phyloP scores from a whole-genome alignment of 2,113 vertebrate species.

The Actenoides lindsayi region DNA sequence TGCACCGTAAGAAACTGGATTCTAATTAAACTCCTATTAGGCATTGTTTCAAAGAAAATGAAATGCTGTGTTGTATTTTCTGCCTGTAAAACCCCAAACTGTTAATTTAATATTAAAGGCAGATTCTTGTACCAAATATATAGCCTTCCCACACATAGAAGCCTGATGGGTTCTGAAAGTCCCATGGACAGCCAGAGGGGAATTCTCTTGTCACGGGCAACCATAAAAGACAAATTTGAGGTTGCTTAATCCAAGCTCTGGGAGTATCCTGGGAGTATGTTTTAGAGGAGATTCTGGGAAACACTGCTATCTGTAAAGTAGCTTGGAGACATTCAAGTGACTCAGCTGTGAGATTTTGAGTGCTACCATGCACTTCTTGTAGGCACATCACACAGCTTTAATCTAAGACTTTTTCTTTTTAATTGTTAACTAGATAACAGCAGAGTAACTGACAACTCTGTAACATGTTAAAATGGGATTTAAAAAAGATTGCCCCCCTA shows the following conservation, averaged over 20 bases:
- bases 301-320: not conserved
- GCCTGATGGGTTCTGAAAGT: not conserved
- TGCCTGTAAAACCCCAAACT: not conserved
- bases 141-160: not conserved
- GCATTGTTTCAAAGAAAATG: not conserved
- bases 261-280: not conserved
- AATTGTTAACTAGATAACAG: not conserved
- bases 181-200: not conserved
- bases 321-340: conserved; percentile 6
- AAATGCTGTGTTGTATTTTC: not conserved
- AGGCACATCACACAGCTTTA: not conserved
- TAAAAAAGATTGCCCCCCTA: not conserved
- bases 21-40: not conserved
- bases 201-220: conserved; percentile 24
- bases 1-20: not conserved
- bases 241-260: conserved; percentile 2
- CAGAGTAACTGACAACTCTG: not conserved
- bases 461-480: not conserved
- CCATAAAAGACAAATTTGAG: conserved; percentile 13
- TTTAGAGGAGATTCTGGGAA: conserved; percentile 23
- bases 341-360: not conserved
- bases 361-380: not conserved
- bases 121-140: not conserved
- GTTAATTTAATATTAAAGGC: not conserved
- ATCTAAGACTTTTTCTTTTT: not conserved